Evolutionary conservation across 2,113 vertebrate species (phyloP), one percentile per base, ranked within the genome.

Genomic region (Chelonoidis abingdonii): DNA sequence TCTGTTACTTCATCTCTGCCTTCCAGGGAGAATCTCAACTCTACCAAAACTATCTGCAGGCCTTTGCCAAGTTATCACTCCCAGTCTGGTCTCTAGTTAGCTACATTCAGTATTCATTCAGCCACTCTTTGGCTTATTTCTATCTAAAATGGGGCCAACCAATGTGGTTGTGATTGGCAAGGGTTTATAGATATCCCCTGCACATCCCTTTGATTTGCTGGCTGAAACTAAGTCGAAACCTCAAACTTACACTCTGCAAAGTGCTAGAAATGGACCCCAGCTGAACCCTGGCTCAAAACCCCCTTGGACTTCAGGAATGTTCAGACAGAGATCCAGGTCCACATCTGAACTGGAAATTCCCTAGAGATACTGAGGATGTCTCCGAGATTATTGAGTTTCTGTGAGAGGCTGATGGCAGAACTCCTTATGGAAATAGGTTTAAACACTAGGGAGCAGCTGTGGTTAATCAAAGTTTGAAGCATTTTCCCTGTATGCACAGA

Each of bases 91-190:
- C 35, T 69, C 31, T 65, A 17, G 13, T 65, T 65, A 31, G 25
- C 62, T 8, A 14, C 29, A 65, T 12, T 65, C 31, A 29, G 16
- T 69, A 38, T 72, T 72, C 17, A 22, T 38, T 38, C n/a, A 22
- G 7, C n/a, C n/a, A 22, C 4, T 22, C 69, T 72, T 38, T 38
- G 17, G 8, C 8, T 31, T n/a, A 10, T 12, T 38, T 21, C 69
- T 13, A 38, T n/a, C n/a, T 21, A 72, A 17, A 69, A 72, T 21
- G 17, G 16, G 21, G 35, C 65, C n/a, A 38, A 38, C 8, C 19
- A 94, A 95, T 86, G 44, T 57, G 59, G 35, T 76, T 96, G 92
- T 82, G 57, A 76, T 94, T 95, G 89, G 94, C 89, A 96, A 79
- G 80, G 56, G 56, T 78, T 69, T 95, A 80, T 53, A 95, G 94